These are phyloP conservation scores for Eulimnadia texana DNA, from an alignment of 1,140 invertebrate genomes.

Conservation along the genomic window DNA sequence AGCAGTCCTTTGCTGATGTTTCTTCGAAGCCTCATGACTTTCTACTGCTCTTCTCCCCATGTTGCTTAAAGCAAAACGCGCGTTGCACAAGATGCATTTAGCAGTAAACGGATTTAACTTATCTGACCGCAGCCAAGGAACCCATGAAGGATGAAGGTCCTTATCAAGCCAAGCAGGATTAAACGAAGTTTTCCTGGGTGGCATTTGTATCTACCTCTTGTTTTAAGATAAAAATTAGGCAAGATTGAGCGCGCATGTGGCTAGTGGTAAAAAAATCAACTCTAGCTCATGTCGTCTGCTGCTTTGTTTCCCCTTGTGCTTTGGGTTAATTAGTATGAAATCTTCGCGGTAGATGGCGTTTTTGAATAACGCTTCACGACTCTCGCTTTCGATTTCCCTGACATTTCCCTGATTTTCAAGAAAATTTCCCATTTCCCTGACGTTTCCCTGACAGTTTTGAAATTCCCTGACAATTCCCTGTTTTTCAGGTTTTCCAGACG, in stretches of 20 bases:
- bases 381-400: not conserved
- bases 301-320: no score
- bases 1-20: not conserved
- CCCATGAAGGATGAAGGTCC: not conserved
- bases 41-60: not conserved
- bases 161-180: not conserved
- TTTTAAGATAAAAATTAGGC: not conserved
- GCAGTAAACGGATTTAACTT: not conserved
- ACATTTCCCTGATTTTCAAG: not conserved
- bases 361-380: not conserved
- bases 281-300: no score
- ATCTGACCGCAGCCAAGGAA: not conserved
- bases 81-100: not conserved
- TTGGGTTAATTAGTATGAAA: not conserved
- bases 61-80: not conserved
- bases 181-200: not conserved
- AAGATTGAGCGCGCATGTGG: no score
- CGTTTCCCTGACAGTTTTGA: not conserved
- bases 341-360: not conserved
- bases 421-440: not conserved
- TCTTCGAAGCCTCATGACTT: not conserved
- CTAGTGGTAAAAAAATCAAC: no score
- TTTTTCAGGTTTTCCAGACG: not conserved
- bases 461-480: not conserved
- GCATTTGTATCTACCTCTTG: not conserved